Percentiles rank a stretch among this genome's conserved stretches.
Conservation (phyloP, 2,797 vertebrate species). For the Tragopan temminckii region DNA sequence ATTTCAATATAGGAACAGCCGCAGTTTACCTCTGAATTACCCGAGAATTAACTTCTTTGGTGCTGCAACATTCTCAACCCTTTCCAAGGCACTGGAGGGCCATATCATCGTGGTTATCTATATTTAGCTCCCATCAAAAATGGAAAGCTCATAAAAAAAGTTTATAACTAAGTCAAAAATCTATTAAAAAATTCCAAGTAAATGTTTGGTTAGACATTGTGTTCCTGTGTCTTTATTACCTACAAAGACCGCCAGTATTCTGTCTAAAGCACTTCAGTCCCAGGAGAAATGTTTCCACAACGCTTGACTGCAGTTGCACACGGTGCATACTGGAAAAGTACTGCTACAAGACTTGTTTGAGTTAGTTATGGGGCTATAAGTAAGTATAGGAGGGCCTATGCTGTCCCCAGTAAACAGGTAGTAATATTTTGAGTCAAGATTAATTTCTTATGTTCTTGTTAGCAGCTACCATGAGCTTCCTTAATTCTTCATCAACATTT, state of each 20-base stretch:
- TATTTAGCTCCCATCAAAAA: neutral
- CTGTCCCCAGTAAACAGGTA: neutral
- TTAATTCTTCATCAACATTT: neutral
- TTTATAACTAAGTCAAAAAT: conserved; percentile 43
- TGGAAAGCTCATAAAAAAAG: neutral
- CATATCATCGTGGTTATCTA: neutral
- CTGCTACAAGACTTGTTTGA: neutral
- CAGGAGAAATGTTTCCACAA: neutral
- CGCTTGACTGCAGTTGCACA: conserved; percentile 39
- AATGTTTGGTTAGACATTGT: conserved; percentile 22
- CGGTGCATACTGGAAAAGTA: conserved; percentile 24
- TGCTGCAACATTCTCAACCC: neutral
- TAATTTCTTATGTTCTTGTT: neutral
- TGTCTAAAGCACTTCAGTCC: neutral
- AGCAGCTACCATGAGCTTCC: neutral
- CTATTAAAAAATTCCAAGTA: conserved; percentile 42
- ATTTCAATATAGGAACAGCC: neutral
- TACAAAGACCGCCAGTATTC: neutral
- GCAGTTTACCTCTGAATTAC: neutral
- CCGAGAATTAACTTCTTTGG: neutral
- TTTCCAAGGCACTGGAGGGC: neutral
- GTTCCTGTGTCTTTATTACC: conserved; percentile 38
- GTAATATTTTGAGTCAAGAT: neutral
- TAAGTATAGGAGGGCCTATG: neutral
- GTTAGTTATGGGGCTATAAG: neutral